Evolutionary conservation across 2,888 invertebrate genomes (phyloP), one percentile per base, ranked within the genome.

Genomic region (Gisinianus flammeolus): DNA sequence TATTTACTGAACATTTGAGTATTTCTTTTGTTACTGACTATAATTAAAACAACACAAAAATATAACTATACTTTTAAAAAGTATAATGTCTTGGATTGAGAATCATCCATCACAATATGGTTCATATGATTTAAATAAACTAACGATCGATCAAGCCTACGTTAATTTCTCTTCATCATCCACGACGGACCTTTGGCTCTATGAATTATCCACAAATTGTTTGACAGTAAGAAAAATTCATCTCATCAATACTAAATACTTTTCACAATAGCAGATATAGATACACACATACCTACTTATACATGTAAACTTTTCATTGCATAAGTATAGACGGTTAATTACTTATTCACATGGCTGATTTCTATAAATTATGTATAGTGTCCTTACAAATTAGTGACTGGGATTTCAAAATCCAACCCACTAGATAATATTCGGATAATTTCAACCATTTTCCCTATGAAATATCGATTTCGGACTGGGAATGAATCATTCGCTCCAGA

Each of bases 201-300:
- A 93, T 85, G 88, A 90, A 31, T 90, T 93, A 0, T 92, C 92
- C 24, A 90, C 91, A 76, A 92, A 93, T 85, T 94, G 93, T 85
- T 89, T 91, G 85, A 88, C 90, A 87, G 93, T 93, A 87, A 89
- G 90, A 88, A 3, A 22, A 44, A 5, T 62, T 62, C 24, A 54
- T 64, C 12, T 24, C 22, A 64, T 64, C 4, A 64, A 24, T 4
- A 24, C 24, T 12, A 10, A 64, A 4, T 28, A 26, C 64, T 26
- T 24, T 24, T n/a, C n/a, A 16, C 44, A 44, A 10, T 44, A 16
- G 44, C 16, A 16, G 6, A 16, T 44, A 44, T 10, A 44, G 44
- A 44, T n/a, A n/a, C n/a, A n/a, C n/a, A n/a, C 52, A 44, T 44
- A 44, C 52, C 52, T 44, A 44, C 16, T 10, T 16, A 16, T 16